Conservation (phyloP, 2,113 vertebrate species). For the Panthera uncia region DNA sequence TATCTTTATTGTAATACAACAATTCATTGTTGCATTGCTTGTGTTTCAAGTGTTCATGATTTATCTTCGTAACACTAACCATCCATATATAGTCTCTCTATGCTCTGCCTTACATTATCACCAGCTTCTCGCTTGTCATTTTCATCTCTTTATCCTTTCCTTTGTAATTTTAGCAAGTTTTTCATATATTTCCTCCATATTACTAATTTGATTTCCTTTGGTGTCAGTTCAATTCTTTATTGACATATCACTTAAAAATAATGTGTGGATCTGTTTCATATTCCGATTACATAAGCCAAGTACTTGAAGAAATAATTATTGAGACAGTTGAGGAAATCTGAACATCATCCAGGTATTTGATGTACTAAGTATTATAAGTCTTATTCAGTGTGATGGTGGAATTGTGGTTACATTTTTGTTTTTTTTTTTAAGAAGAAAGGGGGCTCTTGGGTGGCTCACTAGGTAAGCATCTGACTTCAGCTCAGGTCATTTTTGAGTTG, state of each 20-base stretch:
- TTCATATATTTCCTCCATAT: not conserved
- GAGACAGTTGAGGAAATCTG: not conserved
- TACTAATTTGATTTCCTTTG: not conserved
- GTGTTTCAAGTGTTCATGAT: not conserved
- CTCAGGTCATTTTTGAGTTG: too few relatives aligned
- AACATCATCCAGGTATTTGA: not conserved
- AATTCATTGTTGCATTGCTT: not conserved
- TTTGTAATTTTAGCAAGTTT: not conserved
- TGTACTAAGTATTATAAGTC: not conserved
- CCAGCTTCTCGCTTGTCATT: not conserved
- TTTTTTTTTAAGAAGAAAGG: too few relatives aligned
- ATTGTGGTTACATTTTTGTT: not conserved
- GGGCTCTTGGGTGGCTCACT: too few relatives aligned
- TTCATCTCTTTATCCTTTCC: not conserved
- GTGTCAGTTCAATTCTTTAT: not conserved
- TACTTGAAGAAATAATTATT: not conserved
- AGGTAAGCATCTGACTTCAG: too few relatives aligned
- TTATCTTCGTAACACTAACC: not conserved
- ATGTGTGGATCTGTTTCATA: not conserved
- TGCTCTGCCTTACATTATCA: not conserved
- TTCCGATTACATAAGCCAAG: not conserved
- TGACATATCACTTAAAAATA: not conserved
- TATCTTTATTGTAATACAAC: not conserved
- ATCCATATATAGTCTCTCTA: not conserved
- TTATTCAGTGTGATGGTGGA: not conserved